phyloP scores from a whole-genome alignment of 2,888 invertebrate species.

The Amiota mariae region DNA sequence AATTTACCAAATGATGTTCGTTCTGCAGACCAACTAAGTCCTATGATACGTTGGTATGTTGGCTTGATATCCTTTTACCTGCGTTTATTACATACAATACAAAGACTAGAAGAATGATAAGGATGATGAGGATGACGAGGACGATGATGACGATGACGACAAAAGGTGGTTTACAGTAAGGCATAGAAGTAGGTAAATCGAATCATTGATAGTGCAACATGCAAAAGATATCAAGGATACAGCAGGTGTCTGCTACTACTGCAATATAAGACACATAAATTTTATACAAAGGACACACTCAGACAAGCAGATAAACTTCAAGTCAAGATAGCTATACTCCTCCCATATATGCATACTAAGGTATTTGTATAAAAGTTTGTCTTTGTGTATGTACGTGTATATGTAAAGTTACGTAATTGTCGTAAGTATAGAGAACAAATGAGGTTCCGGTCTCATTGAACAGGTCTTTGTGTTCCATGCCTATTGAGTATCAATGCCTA shows the following conservation, averaged over 20 bases:
- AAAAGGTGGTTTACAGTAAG: neutral
- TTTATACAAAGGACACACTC: constrained; percentile 10
- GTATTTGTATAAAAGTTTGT: too few species aligned
- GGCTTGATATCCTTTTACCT: too few species aligned
- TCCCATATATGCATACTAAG: too few species aligned
- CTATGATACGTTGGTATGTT: too few species aligned
- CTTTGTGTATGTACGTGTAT: neutral
- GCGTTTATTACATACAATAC: neutral
- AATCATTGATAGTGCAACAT: too few species aligned
- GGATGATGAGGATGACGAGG: too few species aligned
- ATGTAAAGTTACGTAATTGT: neutral
- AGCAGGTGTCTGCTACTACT: neutral
- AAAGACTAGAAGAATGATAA: neutral
- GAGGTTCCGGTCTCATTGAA: constrained; percentile 22
- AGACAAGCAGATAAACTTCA: neutral
- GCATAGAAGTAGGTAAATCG: neutral
- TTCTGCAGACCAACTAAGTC: too few species aligned
- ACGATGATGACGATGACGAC: too few species aligned
- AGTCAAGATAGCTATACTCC: too few species aligned
- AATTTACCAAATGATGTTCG: too few species aligned
- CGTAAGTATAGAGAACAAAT: constrained; percentile 1
- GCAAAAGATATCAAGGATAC: neutral
- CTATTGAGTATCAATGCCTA: constrained; percentile 18
- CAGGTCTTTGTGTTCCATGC: neutral
- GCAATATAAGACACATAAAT: constrained; percentile 10